phyloP scores from a whole-genome alignment of 2,113 vertebrate genomes.

The Dicentrarchus labrax region DNA sequence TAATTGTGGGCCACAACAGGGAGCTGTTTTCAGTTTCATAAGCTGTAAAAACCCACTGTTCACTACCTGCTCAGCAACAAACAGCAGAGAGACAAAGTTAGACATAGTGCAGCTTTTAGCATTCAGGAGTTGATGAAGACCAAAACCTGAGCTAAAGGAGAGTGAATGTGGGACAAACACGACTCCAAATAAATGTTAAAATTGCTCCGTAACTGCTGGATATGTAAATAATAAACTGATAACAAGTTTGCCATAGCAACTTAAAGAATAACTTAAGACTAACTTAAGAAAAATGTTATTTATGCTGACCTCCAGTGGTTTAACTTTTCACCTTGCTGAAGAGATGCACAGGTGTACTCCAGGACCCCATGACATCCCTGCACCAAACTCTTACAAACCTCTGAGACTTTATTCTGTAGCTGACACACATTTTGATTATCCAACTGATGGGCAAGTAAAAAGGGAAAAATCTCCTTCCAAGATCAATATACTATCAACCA shows the following conservation, averaged over 20 bases:
- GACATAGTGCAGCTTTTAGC: background rate
- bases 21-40: background rate
- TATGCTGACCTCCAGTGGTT: background rate
- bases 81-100: no score
- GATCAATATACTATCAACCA: background rate
- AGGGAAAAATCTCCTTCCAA: background rate
- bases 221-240: background rate
- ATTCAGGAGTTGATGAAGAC: background rate
- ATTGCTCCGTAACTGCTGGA: no score
- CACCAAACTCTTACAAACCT: background rate
- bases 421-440: constrained; percentile 2
- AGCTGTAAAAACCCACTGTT: background rate
- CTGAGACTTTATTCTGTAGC: background rate
- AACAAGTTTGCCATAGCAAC: background rate
- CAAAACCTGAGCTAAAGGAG: background rate
- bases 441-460: background rate
- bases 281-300: background rate
- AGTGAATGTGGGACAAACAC: background rate
- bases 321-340: background rate
- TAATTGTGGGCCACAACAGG: background rate
- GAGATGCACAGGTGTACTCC: background rate
- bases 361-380: background rate
- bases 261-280: background rate
- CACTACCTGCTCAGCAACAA: no score
- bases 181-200: no score